Conservation (phyloP, 2,113 vertebrate genomes). For the Phycodurus eques region DNA sequence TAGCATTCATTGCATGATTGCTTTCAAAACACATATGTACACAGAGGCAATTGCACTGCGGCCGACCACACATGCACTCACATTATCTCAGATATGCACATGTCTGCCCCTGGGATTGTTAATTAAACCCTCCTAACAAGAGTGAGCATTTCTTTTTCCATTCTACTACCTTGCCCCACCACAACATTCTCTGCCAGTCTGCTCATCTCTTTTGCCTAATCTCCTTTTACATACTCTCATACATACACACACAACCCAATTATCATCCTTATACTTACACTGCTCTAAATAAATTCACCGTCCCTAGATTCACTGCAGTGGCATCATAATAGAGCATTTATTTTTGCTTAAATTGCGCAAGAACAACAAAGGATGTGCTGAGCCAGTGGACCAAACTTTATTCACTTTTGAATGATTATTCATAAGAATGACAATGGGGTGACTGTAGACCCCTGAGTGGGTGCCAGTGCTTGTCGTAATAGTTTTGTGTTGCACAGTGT, state of each 20-base stretch:
- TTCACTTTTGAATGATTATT: conserved; percentile 57
- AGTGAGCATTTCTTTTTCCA: not conserved
- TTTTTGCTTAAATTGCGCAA: conserved; percentile 18
- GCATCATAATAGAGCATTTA: conserved; percentile 6
- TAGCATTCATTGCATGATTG: conserved; percentile 1
- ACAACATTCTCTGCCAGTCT: conserved; percentile 15
- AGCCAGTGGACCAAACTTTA: conserved; percentile 33
- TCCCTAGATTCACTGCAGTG: conserved; percentile 38
- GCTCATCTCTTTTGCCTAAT: conserved; percentile 16
- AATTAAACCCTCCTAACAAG: conserved; percentile 47
- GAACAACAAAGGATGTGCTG: conserved; percentile 34
- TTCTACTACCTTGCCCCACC: conserved; percentile 19
- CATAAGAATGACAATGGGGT: conserved; percentile 48
- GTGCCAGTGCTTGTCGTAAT: conserved; percentile 42
- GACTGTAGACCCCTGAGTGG: conserved; percentile 32
- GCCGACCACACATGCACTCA: not conserved
- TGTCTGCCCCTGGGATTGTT: conserved; percentile 25
- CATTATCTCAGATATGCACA: conserved; percentile 1
- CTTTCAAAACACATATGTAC: conserved; percentile 14
- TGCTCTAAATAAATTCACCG: conserved; percentile 41
- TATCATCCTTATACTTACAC: conserved; percentile 45
- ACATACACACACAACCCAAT: conserved; percentile 31
- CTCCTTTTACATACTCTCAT: conserved; percentile 9
- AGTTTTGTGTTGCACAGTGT: conserved; percentile 43
- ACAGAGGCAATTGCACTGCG: not conserved